Evolutionary conservation across 2,888 invertebrate species (phyloP).

Genomic region (Dynastes grantii): DNA sequence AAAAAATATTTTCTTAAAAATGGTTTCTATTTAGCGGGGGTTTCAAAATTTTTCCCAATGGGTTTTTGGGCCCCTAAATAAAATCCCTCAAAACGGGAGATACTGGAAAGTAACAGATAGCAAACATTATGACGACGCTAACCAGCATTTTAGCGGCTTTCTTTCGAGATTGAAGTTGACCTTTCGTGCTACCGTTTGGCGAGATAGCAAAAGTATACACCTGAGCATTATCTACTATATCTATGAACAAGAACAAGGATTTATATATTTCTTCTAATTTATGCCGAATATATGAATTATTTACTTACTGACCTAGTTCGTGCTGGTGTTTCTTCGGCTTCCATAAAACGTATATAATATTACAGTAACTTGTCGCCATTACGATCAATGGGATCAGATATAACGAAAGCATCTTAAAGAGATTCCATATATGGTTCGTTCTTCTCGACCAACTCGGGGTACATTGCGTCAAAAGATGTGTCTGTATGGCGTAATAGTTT

Average conservation of each 20-base stretch:
- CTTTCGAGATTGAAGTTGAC: slow-evolving; percentile 82
- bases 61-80: no score
- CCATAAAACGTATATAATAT: slow-evolving; percentile 89
- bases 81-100: slow-evolving; percentile 83
- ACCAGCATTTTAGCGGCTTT: slow-evolving; percentile 95
- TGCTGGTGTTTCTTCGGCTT: slow-evolving; percentile 71
- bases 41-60: no score
- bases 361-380: slow-evolving; percentile 89
- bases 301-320: slow-evolving; percentile 13
- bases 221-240: slow-evolving; percentile 71
- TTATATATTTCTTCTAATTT: background rate
- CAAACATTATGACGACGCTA: slow-evolving; percentile 93
- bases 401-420: slow-evolving; percentile 80
- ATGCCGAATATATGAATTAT: background rate
- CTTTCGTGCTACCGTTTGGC: slow-evolving; percentile 81
- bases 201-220: slow-evolving; percentile 75
- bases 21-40: no score
- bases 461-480: slow-evolving; percentile 76
- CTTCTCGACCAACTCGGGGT: slow-evolving; percentile 80
- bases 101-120: slow-evolving; percentile 93
- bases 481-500: slow-evolving; percentile 1
- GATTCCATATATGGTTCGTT: slow-evolving; percentile 81
- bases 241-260: slow-evolving; percentile 61
- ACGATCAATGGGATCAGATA: slow-evolving; percentile 87
- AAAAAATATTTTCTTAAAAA: no score